Evolutionary conservation across 2,888 invertebrate species (phyloP).

Genomic region (Tipula vernalis): DNA sequence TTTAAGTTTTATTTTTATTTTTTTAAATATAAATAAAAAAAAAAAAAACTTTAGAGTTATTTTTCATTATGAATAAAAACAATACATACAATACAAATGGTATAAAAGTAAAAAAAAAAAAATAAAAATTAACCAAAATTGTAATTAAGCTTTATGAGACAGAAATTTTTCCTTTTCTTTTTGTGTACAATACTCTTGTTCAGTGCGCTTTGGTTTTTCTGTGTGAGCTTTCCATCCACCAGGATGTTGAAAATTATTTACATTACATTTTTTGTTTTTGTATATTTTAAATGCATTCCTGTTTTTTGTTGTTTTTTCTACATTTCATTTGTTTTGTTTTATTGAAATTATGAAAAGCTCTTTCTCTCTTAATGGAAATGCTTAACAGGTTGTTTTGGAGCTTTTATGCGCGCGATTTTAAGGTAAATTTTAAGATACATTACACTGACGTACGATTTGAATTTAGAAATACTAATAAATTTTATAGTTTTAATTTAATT

Average conservation of each 20-base stretch:
- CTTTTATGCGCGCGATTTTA: not conserved
- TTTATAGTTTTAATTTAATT: not conserved
- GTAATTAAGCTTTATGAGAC: conserved; percentile 4
- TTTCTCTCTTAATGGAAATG: not conserved
- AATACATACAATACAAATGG: not conserved
- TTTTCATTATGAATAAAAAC: not conserved
- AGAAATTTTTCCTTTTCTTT: not conserved
- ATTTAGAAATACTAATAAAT: not conserved
- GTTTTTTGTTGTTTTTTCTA: not conserved
- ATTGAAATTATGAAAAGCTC: not conserved
- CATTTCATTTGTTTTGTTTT: not conserved
- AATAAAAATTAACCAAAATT: not conserved
- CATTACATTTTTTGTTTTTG: not conserved
- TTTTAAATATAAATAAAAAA: not conserved
- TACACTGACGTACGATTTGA: no score
- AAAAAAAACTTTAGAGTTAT: not conserved
- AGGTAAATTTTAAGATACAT: no score
- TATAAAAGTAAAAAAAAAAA: not conserved
- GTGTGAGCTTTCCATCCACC: not conserved
- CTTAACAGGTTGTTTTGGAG: not conserved
- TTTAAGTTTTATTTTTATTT: not conserved
- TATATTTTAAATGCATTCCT: not conserved
- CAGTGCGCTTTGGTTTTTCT: not conserved
- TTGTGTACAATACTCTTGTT: not conserved
- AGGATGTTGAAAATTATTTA: not conserved